A percentile compares a stretch with the other conserved stretches of the same genome.
These are phyloP conservation scores for Nothobranchius kuhntae DNA, from an alignment of 2,113 vertebrate genomes.

Conservation along the genomic window DNA sequence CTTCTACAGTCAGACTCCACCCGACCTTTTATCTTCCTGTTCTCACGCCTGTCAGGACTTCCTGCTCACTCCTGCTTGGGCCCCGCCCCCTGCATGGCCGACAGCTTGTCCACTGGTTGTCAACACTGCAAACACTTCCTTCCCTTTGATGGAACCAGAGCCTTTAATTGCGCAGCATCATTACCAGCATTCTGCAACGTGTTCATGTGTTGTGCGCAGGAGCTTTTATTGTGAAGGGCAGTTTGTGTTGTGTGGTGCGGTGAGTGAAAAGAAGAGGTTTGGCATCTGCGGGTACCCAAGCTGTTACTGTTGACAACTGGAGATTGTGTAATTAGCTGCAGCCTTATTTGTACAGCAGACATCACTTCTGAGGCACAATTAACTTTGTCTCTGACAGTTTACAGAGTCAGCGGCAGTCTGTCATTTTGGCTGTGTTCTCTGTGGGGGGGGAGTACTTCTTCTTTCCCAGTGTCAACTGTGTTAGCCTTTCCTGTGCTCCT, in stretches of 20 bases:
- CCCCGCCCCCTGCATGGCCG: slow-evolving; percentile 35
- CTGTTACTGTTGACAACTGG: neutral
- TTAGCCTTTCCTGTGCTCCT: neutral
- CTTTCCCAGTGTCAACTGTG: neutral
- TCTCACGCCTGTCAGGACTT: slow-evolving; percentile 62
- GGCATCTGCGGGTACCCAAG: slow-evolving; percentile 18
- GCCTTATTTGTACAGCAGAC: neutral
- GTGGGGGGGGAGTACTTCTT: neutral
- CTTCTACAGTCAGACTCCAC: slow-evolving; percentile 12
- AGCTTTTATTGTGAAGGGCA: slow-evolving; percentile 30
- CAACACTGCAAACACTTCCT: slow-evolving; percentile 22
- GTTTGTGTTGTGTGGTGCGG: slow-evolving; percentile 1
- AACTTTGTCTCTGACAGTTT: neutral
- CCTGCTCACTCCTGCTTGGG: slow-evolving; percentile 37
- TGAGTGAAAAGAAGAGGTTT: neutral
- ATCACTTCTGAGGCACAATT: neutral
- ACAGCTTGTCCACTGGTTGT: slow-evolving; percentile 33
- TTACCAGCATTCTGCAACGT: neutral
- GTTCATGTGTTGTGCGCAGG: slow-evolving; percentile 12
- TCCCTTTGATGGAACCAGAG: slow-evolving; percentile 22
- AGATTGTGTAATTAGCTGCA: slow-evolving; percentile 27
- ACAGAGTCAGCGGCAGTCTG: neutral
- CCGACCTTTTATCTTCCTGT: slow-evolving; percentile 52
- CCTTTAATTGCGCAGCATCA: slow-evolving; percentile 33
- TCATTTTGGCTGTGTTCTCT: neutral